Conservation (phyloP, 2,113 vertebrate species). For the Ia io region DNA sequence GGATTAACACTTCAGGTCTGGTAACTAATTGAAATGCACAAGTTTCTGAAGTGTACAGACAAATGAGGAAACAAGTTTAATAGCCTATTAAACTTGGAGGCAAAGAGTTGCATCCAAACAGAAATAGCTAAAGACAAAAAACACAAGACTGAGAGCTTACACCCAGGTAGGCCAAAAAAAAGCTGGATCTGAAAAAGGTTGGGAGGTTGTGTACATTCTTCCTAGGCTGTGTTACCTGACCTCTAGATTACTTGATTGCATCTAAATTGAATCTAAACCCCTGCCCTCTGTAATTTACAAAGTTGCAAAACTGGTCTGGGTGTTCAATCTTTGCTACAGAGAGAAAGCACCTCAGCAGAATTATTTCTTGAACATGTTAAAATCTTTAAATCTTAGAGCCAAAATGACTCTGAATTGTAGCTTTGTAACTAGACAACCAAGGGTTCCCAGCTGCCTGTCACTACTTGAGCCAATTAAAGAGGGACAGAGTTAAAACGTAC, state of each 20-base stretch:
- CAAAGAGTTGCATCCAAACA: neutral
- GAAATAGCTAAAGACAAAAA: neutral
- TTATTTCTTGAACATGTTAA: neutral
- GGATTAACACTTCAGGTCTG: neutral
- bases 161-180: neutral
- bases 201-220: neutral
- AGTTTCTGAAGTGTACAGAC: neutral
- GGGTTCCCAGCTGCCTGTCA: too few relatives aligned
- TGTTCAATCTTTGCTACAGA: conserved; percentile 8
- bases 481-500: too few relatives aligned
- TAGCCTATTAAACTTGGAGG: neutral
- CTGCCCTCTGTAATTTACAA: neutral
- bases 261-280: neutral
- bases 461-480: too few relatives aligned
- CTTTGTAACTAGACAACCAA: too few relatives aligned
- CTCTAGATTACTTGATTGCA: neutral
- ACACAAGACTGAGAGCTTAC: neutral
- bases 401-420: neutral
- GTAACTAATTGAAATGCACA: neutral
- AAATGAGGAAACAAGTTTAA: neutral
- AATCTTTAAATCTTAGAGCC: neutral
- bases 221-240: neutral
- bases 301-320: conserved; percentile 45
- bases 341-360: neutral
- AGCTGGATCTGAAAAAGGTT: neutral